Evolutionary conservation across 2,888 invertebrate species (phyloP), one percentile per base, ranked within the genome.

Genomic region (Dicranocentrus wangi): DNA sequence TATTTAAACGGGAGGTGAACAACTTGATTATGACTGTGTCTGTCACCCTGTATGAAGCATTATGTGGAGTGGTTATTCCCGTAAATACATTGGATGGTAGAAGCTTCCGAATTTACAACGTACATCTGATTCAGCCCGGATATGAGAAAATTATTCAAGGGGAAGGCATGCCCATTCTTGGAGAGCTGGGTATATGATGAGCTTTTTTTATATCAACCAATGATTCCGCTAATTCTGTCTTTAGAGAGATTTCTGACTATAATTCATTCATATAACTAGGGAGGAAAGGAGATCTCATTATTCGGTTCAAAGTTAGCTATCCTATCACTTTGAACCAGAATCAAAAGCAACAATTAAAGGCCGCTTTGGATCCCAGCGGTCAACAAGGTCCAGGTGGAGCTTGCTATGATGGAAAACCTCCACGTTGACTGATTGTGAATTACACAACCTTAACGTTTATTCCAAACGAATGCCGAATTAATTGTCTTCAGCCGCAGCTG

Each of bases 141-240:
- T 94, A 93, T 86, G 91, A 91, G 83, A 94, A 94, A 88, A 87
- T 92, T 0, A 90, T 95, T 0, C 90, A 91, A 70, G 91, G 91
- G 7, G 95, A 95, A 89, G 95, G 95, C 0, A 90, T 95, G 86
- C 94, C 94, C 0, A 88, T 93, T 73, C 90, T 92, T 1, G 91
- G 92, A 73, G 90, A 92, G 86, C 89, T 90, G 58, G 91, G 91
- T 66, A 90, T 91, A 47, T 55, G 60, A 8, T 39, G 39, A 39
- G 13, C 13, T 39, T 13, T 13, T 39, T 13, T 39, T 39, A 39
- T 39, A 39, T 13, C 13, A 39, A 13, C 7, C 5, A 39, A 39
- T 39, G 39, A 39, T 5, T 8, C 13, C 5, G 13, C 5, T 13
- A 39, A 39, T 39, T 39, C 5, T 8, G 5, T 5, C 13, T 39